Evolutionary conservation across 2,113 vertebrate species (phyloP).

Genomic region (Sapajus apella): DNA sequence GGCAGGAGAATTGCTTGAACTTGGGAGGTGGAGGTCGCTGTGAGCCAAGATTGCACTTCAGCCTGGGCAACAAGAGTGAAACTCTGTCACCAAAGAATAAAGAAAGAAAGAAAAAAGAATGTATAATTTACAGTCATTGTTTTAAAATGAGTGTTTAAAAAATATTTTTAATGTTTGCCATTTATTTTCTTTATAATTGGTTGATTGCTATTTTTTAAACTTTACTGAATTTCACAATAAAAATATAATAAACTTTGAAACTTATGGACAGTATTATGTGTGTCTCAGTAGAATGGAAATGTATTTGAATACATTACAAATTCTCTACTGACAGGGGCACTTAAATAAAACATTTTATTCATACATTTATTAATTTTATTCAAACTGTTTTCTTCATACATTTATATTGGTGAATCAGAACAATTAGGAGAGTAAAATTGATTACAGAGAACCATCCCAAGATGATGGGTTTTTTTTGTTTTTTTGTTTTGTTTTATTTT

Average conservation of each 20-base stretch:
- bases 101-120: too few species aligned
- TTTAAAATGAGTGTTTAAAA: neutral
- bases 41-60: too few species aligned
- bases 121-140: neutral
- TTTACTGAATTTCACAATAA: neutral
- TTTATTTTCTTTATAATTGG: conserved; percentile 27
- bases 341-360: neutral
- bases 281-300: neutral
- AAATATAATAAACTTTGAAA: neutral
- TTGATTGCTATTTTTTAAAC: neutral
- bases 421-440: neutral
- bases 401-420: conserved; percentile 12
- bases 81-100: too few species aligned
- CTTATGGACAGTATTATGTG: neutral
- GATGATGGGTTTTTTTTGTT: neutral
- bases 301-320: neutral
- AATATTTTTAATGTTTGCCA: neutral
- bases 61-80: too few species aligned
- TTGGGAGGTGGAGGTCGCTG: too few species aligned
- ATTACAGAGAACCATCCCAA: neutral
- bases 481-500: neutral
- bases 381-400: neutral
- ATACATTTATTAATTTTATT: too few species aligned
- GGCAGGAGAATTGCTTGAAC: too few species aligned
- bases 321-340: neutral